Evolutionary conservation across 2,888 invertebrate species (phyloP), one percentile per base, ranked within the genome.

Genomic region (Cephus nigrinus): DNA sequence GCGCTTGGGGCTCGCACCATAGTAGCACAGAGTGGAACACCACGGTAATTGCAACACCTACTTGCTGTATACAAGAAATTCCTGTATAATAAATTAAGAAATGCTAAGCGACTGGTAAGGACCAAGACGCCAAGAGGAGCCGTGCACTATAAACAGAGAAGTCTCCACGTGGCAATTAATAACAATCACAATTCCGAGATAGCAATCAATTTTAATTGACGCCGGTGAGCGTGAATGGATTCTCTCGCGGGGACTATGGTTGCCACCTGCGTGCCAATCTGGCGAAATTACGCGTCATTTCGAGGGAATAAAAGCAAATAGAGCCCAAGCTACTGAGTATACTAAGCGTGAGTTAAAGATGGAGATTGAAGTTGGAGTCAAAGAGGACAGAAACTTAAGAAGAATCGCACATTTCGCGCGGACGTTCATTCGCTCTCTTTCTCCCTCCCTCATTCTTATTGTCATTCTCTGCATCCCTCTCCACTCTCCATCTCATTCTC

Each of bases 121-220:
- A 55, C 23, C 23, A 9, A 9, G 23, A 55, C 23, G 15, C 40
- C 5, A 5, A 55, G 40, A 55, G 23, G 23, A 23, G 40, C 23
- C 15, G 23, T 55, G 15, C 23, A 23, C 15, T 55, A 55, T 55
- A 55, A 55, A 55, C 40, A 55, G 40, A 55, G 23, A 9, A 55
- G 40, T 31, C 71, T 32, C 32, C 31, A 15, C 71, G 31, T 71
- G 31, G 79, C 83, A 86, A 86, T 86, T 86, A 86, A 82, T 80
- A 80, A 79, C 84, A 85, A 86, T 85, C 82, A 83, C 80, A 76
- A 83, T 83, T 83, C 80, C 77, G 78, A 74, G 79, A 82, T 79
- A 81, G 82, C 86, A 83, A 88, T 87, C 85, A 85, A 85, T 88
- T 85, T 84, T 87, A 87, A 88, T 86, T 86, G 84, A 86, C 84